A percentile compares a stretch with the other conserved stretches of the same genome.
phyloP scores from a whole-genome alignment of 1,140 invertebrate genomes.

The Zaprionus ghesquierei region DNA sequence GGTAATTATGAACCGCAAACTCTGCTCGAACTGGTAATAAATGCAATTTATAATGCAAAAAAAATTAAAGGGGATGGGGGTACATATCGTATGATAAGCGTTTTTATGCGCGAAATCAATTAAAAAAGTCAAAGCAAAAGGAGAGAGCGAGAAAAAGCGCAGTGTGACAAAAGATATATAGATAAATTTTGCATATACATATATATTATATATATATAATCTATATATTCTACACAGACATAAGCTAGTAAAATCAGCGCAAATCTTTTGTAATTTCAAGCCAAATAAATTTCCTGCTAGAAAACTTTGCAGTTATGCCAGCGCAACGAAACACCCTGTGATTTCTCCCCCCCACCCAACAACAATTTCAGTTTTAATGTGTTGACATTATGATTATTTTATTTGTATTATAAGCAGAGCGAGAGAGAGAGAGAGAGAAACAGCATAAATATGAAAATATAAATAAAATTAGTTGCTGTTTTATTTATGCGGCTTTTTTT shows the following conservation, averaged over 20 bases:
- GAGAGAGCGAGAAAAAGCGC: not conserved
- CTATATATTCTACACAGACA: too few species aligned
- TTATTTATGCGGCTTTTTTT: conserved; percentile 58
- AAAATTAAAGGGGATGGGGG: not conserved
- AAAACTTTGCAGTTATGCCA: too few species aligned
- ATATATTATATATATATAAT: not conserved
- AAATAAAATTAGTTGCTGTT: conserved; percentile 79
- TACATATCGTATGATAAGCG: conserved; percentile 9
- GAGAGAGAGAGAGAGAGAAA: not conserved
- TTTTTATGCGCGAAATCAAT: conserved; percentile 26
- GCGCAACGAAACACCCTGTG: not conserved
- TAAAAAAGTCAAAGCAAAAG: not conserved
- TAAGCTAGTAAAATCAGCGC: too few species aligned
- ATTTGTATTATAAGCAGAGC: conserved; percentile 44
- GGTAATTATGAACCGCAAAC: conserved; percentile 63
- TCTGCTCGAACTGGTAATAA: conserved; percentile 50
- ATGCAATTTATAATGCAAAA: conserved; percentile 58
- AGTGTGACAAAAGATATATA: not conserved
- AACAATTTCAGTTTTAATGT: conserved; percentile 32
- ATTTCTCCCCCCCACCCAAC: not conserved
- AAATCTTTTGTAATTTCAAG: too few species aligned
- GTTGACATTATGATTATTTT: conserved; percentile 61
- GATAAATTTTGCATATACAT: not conserved
- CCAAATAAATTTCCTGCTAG: too few species aligned
- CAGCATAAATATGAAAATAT: conserved; percentile 40